Base-by-base conservation (phyloP, 2,113 vertebrate species). In the Baryphthengus martii region DNA sequence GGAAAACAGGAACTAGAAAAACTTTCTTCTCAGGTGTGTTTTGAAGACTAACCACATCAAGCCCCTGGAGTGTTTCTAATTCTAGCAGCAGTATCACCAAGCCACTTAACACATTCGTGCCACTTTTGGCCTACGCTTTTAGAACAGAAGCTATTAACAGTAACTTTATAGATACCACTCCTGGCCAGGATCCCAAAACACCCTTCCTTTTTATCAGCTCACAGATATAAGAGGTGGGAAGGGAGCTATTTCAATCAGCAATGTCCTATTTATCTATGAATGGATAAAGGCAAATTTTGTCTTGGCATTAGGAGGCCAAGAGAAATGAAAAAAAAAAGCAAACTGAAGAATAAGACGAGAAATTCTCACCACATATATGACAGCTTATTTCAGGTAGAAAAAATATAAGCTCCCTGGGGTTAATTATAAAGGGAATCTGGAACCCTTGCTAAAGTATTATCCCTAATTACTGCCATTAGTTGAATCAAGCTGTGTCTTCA, bases 401-500 rank as follows among this genome's bases (percentile, higher is more conserved):
- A 67, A 85, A 49, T 53, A 33, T 15, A 55, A 67, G 13, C 53
- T 76, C 39, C 47, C 44, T 14, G 18, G 42, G 65, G 39, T 77
- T 86, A 87, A 84, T 81, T 84, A 58, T 63, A 75, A 94, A 84
- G 66, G 45, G 93, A 79, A 65, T 42, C 37, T 71, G 28, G 40
- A 91, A 74, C 20, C 42, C 62, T 23, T 73, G 83, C 55, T 17
- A 47, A 94, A 59, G 58, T 42, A 72, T 63, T 82, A 79, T 74
- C 66, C 63, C 40, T 93, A 80, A 80, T 90, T 92, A 90, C 67
- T 88, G 42, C 12, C 59, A 83, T 80, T 73, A 83, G 28, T 80
- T 80, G 79, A 85, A 66, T 91, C 88, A 94, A 94, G 49, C 75
- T 94, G 90, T 65, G 40, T 66, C 79, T 96, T 88, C n/a, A 7